A percentile compares a stretch with the other conserved stretches of the same genome.
Evolutionary conservation across 2,113 vertebrate species (phyloP).

Genomic region (Orycteropus afer): DNA sequence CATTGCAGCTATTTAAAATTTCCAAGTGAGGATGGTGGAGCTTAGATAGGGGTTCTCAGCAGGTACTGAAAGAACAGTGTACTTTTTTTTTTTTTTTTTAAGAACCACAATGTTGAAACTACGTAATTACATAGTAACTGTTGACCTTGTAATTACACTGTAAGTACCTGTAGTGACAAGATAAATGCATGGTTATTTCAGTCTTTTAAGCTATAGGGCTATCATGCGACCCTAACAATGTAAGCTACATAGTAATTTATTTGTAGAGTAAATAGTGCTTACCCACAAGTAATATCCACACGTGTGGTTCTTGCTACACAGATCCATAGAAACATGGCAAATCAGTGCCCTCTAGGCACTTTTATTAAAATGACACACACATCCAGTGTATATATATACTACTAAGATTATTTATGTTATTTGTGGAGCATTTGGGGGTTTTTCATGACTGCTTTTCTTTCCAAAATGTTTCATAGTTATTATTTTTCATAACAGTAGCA

Average conservation of each 20-base stretch:
- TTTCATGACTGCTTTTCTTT: background rate
- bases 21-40: constrained; percentile 48
- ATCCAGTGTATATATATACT: background rate
- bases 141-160: constrained; percentile 81
- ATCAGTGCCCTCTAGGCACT: background rate
- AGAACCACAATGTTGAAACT: constrained; percentile 67
- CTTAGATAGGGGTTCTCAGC: constrained; percentile 63
- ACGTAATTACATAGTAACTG: constrained; percentile 67
- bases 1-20: constrained; percentile 62
- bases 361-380: background rate
- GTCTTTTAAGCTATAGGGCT: constrained; percentile 72
- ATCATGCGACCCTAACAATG: constrained; percentile 65
- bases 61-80: constrained; percentile 39
- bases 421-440: background rate
- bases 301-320: background rate
- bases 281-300: constrained; percentile 56
- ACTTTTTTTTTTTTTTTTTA: constrained; percentile 53
- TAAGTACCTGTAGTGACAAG: constrained; percentile 80
- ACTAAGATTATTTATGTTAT: background rate
- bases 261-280: constrained; percentile 81
- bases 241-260: constrained; percentile 76
- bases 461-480: background rate
- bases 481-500: background rate
- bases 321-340: background rate
- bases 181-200: constrained; percentile 76